Base-by-base conservation (phyloP, 23 tunicate species). In the Trididemnum miniatum region DNA sequence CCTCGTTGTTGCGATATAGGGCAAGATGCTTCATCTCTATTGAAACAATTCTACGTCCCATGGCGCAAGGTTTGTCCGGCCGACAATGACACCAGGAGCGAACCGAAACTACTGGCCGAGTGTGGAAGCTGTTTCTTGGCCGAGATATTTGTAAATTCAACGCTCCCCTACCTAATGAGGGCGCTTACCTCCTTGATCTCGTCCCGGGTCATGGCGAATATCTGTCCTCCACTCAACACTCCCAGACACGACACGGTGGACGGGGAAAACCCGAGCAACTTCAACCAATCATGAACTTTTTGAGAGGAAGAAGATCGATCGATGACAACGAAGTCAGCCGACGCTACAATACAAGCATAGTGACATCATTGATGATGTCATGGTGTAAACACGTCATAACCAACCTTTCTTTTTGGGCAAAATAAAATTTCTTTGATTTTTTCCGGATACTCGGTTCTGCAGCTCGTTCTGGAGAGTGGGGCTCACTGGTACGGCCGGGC, bases 151-250 rank as follows among this genome's bases (percentile, higher is more conserved):
- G n/a, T n/a, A n/a, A n/a, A n/a, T n/a, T n/a, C n/a, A n/a, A n/a
- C n/a, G n/a, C n/a, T n/a, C n/a, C n/a, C n/a, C n/a, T n/a, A n/a
- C 54, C 54, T 7, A 15, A 9, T 15, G 15, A 44, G 54, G 12
- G 15, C 54, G 29, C 75, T 38, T 7, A 95, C 99, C 96, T 82
- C 66, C 74, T 75, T 89, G 44, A 95, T 72, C 33, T 95, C 99
- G 3, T 95, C 92, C 54, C 92, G 86, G 75, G 92, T 90, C 35
- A 95, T 54, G 15, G 90, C 82, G 82, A 95, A 95, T 57, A 95
- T 64, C 77, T 95, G 99, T 20, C 91, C 89, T 2, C 99, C 99
- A 65, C 44, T 86, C 31, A 95, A 71, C 12, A 79, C 92, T 15
- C 92, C 91, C 63, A 95, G 51, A 74, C 92, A 82, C 24, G 93